Evolutionary conservation across 2,113 vertebrate genomes (phyloP).

Genomic region (Prinia subflava): DNA sequence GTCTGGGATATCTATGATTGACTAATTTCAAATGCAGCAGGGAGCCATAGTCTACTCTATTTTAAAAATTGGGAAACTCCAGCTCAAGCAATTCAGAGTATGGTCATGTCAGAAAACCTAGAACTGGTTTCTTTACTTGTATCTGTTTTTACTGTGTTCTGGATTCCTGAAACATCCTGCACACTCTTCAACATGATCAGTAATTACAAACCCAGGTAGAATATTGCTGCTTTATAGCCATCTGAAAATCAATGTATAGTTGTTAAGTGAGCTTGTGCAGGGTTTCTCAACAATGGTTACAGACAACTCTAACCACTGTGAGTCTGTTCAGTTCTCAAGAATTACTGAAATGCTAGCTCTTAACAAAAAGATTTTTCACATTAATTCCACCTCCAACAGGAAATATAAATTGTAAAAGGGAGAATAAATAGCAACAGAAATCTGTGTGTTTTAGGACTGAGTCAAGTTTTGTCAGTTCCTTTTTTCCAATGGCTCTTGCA

Average conservation of each 20-base stretch:
- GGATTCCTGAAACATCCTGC: not conserved
- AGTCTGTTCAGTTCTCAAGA: not conserved
- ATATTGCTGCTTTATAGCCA: not conserved
- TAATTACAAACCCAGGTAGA: not conserved
- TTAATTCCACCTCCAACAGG: not conserved
- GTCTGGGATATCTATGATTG: not conserved
- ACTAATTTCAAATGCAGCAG: not conserved
- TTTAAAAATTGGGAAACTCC: not conserved
- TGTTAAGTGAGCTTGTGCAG: not conserved
- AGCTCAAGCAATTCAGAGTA: not conserved
- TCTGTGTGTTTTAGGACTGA: not conserved
- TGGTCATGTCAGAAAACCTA: not conserved
- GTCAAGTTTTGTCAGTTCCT: not conserved
- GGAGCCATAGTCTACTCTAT: not conserved
- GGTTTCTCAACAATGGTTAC: not conserved
- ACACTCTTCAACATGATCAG: not conserved
- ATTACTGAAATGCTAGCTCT: not conserved
- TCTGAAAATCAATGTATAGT: not conserved
- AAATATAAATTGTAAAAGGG: not conserved
- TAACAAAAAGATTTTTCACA: not conserved
- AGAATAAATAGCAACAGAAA: not conserved
- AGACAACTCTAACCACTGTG: not conserved
- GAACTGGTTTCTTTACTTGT: not conserved
- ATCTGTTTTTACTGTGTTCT: not conserved
- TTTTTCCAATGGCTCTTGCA: slow-evolving; percentile 34